Conservation (phyloP, 2,113 vertebrate species). For the Geococcyx californianus region DNA sequence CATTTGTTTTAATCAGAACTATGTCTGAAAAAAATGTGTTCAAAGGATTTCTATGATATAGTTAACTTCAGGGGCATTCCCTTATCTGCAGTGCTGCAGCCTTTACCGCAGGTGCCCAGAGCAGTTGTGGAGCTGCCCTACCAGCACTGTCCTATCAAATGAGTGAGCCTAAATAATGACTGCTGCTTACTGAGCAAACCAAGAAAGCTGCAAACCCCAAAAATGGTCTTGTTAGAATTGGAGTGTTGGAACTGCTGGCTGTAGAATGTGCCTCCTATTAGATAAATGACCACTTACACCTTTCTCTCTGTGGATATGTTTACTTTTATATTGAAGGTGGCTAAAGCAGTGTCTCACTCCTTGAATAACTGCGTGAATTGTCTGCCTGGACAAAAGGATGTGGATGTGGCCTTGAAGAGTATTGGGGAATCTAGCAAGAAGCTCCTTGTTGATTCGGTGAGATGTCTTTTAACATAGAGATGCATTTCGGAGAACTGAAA, state of each 20-base stretch:
- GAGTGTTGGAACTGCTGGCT: not conserved
- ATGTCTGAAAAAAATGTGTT: not conserved
- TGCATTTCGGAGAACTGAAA: not conserved
- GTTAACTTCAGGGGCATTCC: not conserved
- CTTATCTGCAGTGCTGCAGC: not conserved
- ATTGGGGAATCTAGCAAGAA: constrained; percentile 99
- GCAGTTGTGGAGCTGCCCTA: not conserved
- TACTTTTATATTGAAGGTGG: constrained; percentile 80
- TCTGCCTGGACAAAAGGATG: constrained; percentile 97
- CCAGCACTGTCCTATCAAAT: not conserved
- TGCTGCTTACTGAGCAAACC: not conserved
- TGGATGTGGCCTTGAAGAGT: constrained; percentile 96
- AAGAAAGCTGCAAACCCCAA: not conserved
- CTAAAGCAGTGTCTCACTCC: constrained; percentile 97
- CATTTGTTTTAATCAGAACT: not conserved
- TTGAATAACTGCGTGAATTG: constrained; percentile 99
- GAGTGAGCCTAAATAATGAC: not conserved
- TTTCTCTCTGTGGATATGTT: not conserved
- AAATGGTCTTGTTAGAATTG: not conserved
- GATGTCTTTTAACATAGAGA: constrained; percentile 6
- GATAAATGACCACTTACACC: not conserved
- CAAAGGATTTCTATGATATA: not conserved
- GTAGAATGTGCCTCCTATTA: not conserved
- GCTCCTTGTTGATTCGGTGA: constrained; percentile 93
- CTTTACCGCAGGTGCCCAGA: not conserved